Evolutionary conservation across 2,888 invertebrate genomes (phyloP), one percentile per base, ranked within the genome.

Genomic region (Eupeodes latifasciatus): DNA sequence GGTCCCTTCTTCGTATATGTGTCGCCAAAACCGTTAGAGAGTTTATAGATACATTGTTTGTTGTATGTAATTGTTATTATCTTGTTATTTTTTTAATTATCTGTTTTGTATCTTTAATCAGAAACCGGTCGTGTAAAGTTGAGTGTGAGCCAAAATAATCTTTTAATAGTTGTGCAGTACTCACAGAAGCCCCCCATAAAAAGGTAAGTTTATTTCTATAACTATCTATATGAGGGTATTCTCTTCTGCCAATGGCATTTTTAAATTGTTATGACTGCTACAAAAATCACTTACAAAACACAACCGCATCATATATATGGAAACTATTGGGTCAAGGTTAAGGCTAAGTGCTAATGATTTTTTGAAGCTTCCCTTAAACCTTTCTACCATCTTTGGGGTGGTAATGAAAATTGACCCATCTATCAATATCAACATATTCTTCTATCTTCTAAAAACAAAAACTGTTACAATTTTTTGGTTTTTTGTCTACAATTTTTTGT

Each of bases 321-420:
- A 55, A 19, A 9, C 71, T 34, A 81, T 74, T 88, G 53, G 88
- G 88, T 85, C 88, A 88, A 88, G 88, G 88, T 88, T 85, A 88
- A 88, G 88, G 88, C 81, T 85, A 85, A 81, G 69, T 74, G 16
- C 47, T 55, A 74, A 84, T 57, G 59, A 67, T 77, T 81, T 40
- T 19, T 62, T 66, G 16, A 53, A 27, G 11, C 51, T 57, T 34
- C 62, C 69, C n/a, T 34, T n/a, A 44, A 27, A 74, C 59, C 59
- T 64, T 57, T 49, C 10, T 47, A 27, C 47, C 40, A 49, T 11
- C 12, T 34, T 9, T 27, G 27, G 27, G 27, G 27, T 27, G 27
- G 27, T 19, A 16, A 62, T 44, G 40, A 59, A 19, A n/a, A 49
- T 36, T 59, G 9, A 19, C 14, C 49, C 61, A 44, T 57, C 40